Evolutionary conservation across 1,140 invertebrate species (phyloP).

Genomic region (Leptoteleia sp.): DNA sequence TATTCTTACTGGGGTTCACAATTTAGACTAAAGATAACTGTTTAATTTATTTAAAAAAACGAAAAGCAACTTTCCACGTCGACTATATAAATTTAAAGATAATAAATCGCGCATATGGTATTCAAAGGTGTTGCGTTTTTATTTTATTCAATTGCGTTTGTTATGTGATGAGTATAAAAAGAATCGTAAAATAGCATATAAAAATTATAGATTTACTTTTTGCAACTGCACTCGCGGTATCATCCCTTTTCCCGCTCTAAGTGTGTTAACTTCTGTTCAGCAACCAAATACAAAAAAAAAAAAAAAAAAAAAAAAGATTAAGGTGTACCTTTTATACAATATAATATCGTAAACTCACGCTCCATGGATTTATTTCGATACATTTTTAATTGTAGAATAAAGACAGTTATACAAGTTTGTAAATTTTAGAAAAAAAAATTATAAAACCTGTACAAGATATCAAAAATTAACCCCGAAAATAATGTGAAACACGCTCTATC

Average conservation of each 20-base stretch:
- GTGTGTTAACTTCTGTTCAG: too few species aligned
- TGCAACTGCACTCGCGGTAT: conserved; percentile 17
- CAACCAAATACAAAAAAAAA: background rate
- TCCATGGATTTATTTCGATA: too few species aligned
- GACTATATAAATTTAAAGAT: conserved; percentile 14
- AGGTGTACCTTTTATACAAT: too few species aligned
- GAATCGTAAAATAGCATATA: conserved; percentile 20
- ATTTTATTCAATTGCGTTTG: conserved; percentile 17
- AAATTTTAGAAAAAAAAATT: too few species aligned
- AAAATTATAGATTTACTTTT: conserved; percentile 44
- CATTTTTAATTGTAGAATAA: too few species aligned
- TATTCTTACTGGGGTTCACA: too few species aligned
- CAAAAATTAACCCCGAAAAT: too few species aligned
- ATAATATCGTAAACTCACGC: too few species aligned
- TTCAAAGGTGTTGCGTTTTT: conserved; percentile 12
- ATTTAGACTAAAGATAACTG: too few species aligned
- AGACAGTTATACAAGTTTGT: too few species aligned
- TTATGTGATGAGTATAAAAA: conserved; percentile 22
- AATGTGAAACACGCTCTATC: conserved; percentile 8
- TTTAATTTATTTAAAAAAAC: conserved; percentile 1
- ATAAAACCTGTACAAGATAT: too few species aligned
- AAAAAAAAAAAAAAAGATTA: background rate
- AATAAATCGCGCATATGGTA: conserved; percentile 11
- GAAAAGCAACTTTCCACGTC: background rate
- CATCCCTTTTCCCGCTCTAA: conserved; percentile 5